Conservation (phyloP, 2,113 vertebrate genomes). For the Thinocorus orbignyianus region DNA sequence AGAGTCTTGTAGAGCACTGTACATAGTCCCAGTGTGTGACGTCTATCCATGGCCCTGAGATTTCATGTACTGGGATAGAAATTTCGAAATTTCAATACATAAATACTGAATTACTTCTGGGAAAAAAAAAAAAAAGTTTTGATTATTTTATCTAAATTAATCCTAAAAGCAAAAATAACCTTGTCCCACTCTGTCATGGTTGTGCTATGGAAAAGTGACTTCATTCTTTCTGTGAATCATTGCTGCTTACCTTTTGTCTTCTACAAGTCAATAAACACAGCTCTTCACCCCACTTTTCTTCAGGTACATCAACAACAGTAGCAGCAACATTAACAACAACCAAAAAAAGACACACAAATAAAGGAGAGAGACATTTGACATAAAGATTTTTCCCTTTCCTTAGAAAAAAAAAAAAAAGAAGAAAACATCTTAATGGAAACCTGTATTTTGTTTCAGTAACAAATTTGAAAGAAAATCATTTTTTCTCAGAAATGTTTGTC, state of each 20-base stretch:
- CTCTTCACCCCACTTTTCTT: neutral
- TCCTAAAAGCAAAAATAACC: neutral
- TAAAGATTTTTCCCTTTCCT: neutral
- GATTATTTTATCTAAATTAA: neutral
- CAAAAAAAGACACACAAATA: neutral
- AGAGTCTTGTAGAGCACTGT: neutral
- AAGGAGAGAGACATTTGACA: neutral
- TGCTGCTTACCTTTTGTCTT: neutral
- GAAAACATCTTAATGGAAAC: neutral
- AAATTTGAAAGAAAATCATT: neutral
- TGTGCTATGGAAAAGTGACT: neutral
- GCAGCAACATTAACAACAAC: neutral
- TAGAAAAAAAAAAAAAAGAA: neutral
- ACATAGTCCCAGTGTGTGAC: neutral
- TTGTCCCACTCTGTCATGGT: neutral
- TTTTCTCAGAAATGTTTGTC: neutral
- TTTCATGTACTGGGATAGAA: neutral
- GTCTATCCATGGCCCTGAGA: neutral
- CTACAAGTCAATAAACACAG: neutral
- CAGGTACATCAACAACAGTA: neutral
- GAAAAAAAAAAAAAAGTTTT: neutral
- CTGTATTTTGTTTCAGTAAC: neutral
- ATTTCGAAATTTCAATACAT: neutral
- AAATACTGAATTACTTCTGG: neutral
- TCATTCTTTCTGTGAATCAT: neutral